These are phyloP conservation scores for Thalassophryne amazonica DNA, from an alignment of 2,797 vertebrate species.

Conservation along the genomic window DNA sequence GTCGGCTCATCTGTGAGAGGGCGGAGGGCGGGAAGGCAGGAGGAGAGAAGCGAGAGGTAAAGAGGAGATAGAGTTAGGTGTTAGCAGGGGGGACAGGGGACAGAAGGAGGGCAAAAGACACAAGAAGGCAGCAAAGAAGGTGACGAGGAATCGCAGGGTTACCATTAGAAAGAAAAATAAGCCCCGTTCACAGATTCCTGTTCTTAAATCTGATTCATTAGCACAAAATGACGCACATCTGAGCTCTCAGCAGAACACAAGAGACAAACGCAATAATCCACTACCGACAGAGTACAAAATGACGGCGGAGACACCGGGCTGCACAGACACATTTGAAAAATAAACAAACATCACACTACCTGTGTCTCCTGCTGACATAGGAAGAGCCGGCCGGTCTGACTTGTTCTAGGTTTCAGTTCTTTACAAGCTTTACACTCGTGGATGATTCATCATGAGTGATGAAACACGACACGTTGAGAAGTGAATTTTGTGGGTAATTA, in stretches of 20 bases:
- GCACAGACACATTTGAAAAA: neutral
- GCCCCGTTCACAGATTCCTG: neutral
- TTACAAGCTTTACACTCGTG: slow-evolving; percentile 19
- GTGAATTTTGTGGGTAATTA: fast-evolving
- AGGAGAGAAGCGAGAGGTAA: neutral
- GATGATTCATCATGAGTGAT: neutral
- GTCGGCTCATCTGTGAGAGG: slow-evolving; percentile 90
- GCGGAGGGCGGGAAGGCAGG: slow-evolving; percentile 7
- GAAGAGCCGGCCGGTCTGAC: slow-evolving; percentile 23
- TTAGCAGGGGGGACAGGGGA: neutral
- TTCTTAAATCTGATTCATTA: neutral
- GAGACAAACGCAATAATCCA: neutral
- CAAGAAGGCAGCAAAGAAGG: slow-evolving; percentile 31
- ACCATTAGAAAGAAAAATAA: slow-evolving; percentile 8
- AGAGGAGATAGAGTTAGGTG: too few relatives aligned
- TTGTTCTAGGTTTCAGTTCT: slow-evolving; percentile 74
- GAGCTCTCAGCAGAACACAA: neutral
- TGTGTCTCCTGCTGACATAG: slow-evolving; percentile 61
- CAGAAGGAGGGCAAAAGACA: neutral
- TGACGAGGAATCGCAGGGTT: slow-evolving; percentile 27
- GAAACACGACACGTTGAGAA: neutral
- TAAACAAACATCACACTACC: slow-evolving; percentile 36
- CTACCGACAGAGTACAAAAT: neutral
- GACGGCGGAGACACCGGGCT: neutral
- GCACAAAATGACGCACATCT: neutral